Evolutionary conservation across 1,140 invertebrate genomes (phyloP), one percentile per base, ranked within the genome.

Genomic region (Acromyrmex charruanus): DNA sequence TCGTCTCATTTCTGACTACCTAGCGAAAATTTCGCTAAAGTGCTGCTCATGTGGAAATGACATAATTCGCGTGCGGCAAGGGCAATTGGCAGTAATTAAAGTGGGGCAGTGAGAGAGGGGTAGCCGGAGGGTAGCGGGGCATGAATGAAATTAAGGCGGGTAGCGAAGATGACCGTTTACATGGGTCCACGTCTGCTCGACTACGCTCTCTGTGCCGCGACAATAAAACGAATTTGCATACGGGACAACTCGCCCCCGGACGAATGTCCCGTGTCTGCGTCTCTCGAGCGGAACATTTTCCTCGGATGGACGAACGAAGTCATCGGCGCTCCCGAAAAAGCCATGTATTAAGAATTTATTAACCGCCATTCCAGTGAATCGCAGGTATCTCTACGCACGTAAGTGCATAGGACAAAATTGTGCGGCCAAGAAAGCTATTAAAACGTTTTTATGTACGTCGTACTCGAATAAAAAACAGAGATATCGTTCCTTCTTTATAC

Each of bases 141-240:
- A 90, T 91, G 92, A 94, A 94, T 92, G 92, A 93, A 95, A 95
- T 95, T 95, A 95, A 95, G 92, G 92, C 85, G 90, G 89, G 89
- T 89, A 92, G 91, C 91, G 92, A 94, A 93, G 94, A 94, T 93
- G 93, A 93, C 91, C 93, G 93, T 94, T 95, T 94, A 94, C 93
- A 93, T 92, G 91, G 88, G 91, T 93, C 93, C 91, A 91, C 88
- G 89, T 93, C 90, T 92, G 90, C 90, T 89, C 91, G 91, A 93
- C 92, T 90, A 69, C 88, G 59, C 91, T 92, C 90, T 92, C 91
- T 92, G 87, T 89, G 87, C 88, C 77, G 91, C 91, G 93, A 94
- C 94, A 94, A 93, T 95, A 94, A 94, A 95, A 93, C 92, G 92
- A 94, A 95, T 95, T 95, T 95, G 93, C 95, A 95, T 95, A 92